Percentiles rank a stretch among this genome's conserved stretches.
phyloP scores from a whole-genome alignment of 2,888 invertebrate species.

The Drosophila paramelanica region DNA sequence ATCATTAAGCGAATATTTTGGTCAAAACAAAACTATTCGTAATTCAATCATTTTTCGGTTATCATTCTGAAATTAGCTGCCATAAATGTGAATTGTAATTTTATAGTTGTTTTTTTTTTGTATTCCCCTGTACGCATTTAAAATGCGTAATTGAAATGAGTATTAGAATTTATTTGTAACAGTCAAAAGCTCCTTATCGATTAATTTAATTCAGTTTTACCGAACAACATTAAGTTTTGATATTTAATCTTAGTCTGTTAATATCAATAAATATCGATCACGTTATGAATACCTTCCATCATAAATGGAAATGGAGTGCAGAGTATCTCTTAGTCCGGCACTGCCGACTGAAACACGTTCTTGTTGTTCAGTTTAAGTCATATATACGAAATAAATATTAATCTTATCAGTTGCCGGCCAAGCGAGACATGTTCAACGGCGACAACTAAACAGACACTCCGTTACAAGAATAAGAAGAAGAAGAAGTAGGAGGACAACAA shows the following conservation, averaged over 20 bases:
- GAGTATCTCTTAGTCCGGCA: not conserved
- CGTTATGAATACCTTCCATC: too few relatives aligned
- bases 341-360: not conserved
- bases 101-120: not conserved
- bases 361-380: not conserved
- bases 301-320: too few relatives aligned
- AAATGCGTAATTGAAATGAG: not conserved
- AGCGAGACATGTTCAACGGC: constrained; percentile 40
- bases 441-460: constrained; percentile 26
- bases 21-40: not conserved
- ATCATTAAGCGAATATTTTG: constrained; percentile 49
- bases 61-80: not conserved
- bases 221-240: too few relatives aligned
- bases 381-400: constrained; percentile 23
- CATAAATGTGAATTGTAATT: constrained; percentile 1
- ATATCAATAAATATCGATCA: too few relatives aligned
- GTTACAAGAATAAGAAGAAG: not conserved
- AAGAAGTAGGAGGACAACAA: not conserved
- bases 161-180: too few relatives aligned
- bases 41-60: not conserved
- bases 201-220: too few relatives aligned
- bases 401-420: constrained; percentile 28
- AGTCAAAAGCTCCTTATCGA: too few relatives aligned
- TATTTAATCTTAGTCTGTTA: too few relatives aligned
- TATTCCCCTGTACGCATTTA: not conserved